Evolutionary conservation across 1,140 invertebrate genomes (phyloP), one percentile per base, ranked within the genome.

Genomic region (Cecropterus lyciades): DNA sequence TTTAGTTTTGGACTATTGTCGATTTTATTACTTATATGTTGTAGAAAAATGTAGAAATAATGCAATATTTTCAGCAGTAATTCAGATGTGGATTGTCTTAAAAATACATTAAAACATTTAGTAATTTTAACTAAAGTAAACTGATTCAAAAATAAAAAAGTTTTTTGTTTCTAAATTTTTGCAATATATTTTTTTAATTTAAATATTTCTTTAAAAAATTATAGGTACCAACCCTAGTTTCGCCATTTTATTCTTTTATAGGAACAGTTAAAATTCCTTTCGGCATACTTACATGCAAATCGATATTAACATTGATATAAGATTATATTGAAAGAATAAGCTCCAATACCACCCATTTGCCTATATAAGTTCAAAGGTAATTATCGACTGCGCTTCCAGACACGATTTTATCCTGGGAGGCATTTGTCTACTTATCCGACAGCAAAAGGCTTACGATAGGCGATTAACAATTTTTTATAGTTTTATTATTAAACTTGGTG

Each of bases 361-460:
- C 69, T 79, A 73, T 73, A 73, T 77, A 77, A 79, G 69, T 80
- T 73, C 67, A 72, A 65, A 69, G 70, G 45, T 82, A 79, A 82
- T 80, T 80, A 77, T 67, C 60, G 65, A 63, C 73, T 71, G 67
- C 68, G 66, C 69, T 60, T 68, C 60, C 65, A 65, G 65, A 59
- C 43, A 59, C 37, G 63, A 68, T 73, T 69, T 82, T 74, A 75
- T 74, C 62, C 68, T 68, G 63, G 70, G 55, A 72, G 66, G 73
- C 66, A 71, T 70, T 55, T 59, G 67, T 77, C 9, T 37, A 6
- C 14, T 8, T 11, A 37, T 24, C 15, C 37, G 51, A 53, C 10
- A 43, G 13, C 13, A 14, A 43, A 14, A 43, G 24, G 13, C 9
- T 33, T 1, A n/a, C 7, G 8, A 5, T 16, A 17, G 0, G 13